phyloP scores from a whole-genome alignment of 2,797 vertebrate species.

The Tachyglossus aculeatus region DNA sequence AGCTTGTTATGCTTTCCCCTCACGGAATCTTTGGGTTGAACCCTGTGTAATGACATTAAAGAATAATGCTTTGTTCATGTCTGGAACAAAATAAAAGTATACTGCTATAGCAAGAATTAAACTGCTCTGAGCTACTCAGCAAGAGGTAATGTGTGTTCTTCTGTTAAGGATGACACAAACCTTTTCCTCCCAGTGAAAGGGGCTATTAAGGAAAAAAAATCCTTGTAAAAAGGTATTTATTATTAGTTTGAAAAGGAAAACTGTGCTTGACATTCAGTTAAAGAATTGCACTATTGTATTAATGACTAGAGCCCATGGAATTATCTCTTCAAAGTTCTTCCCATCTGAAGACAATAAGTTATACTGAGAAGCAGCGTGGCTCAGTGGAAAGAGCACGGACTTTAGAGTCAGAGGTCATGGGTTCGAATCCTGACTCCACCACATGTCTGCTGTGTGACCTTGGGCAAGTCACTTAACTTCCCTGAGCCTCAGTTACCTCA shows the following conservation, averaged over 20 bases:
- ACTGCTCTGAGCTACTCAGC: constrained; percentile 5
- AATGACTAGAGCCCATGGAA: constrained; percentile 51
- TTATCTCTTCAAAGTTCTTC: constrained; percentile 37
- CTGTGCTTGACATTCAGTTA: constrained; percentile 62
- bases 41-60: background rate
- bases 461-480: too few species aligned
- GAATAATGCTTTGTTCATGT: background rate
- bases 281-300: constrained; percentile 63
- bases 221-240: constrained; percentile 63
- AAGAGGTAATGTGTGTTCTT: background rate
- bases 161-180: constrained; percentile 28
- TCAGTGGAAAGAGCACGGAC: too few species aligned
- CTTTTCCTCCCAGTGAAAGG: constrained; percentile 40
- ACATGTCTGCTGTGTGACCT: too few species aligned
- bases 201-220: constrained; percentile 45
- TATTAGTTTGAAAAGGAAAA: constrained; percentile 60
- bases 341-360: constrained; percentile 40
- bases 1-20: constrained; percentile 9
- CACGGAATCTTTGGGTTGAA: background rate
- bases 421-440: too few species aligned
- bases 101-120: background rate
- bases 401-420: too few species aligned
- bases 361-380: too few species aligned
- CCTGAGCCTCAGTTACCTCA: too few species aligned
- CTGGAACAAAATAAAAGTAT: background rate